Conservation (phyloP, 2,888 invertebrate species). For the Congeria kusceri region DNA sequence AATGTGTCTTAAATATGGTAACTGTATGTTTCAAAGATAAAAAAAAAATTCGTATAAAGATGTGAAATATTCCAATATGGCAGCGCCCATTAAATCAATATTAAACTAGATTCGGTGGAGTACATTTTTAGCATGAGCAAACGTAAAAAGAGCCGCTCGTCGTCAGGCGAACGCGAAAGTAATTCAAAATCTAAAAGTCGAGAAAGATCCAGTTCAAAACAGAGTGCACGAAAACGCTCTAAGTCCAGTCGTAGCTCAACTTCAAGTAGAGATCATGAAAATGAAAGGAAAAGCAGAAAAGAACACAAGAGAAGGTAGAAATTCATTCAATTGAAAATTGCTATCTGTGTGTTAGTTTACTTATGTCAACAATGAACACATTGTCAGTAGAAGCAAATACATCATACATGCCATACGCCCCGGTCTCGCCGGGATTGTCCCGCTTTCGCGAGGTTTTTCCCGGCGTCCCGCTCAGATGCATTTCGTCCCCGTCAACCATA, state of each 20-base stretch:
- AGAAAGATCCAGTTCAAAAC: slow-evolving; percentile 27
- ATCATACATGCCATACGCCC: no score
- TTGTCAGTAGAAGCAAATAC: no score
- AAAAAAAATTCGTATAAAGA: neutral
- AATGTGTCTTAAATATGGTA: no score
- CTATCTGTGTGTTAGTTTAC: no score
- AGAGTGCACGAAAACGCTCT: slow-evolving; percentile 9
- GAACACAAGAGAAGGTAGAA: slow-evolving; percentile 50
- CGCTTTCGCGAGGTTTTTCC: no score
- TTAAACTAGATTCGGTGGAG: neutral
- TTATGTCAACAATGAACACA: no score
- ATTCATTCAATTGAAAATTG: neutral
- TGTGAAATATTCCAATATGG: slow-evolving; percentile 33
- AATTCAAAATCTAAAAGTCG: slow-evolving; percentile 38
- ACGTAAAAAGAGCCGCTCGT: slow-evolving; percentile 34
- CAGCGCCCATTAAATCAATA: slow-evolving; percentile 27
- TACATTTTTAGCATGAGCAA: slow-evolving; percentile 11
- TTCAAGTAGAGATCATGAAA: neutral
- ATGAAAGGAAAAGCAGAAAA: slow-evolving; percentile 54
- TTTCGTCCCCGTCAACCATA: no score
- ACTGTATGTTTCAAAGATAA: neutral
- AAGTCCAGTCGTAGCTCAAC: neutral
- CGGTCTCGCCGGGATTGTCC: no score
- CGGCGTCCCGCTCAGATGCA: no score
- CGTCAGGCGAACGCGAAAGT: slow-evolving; percentile 39